phyloP scores from a whole-genome alignment of 1,140 invertebrate genomes.

The Diabrotica undecimpunctata region DNA sequence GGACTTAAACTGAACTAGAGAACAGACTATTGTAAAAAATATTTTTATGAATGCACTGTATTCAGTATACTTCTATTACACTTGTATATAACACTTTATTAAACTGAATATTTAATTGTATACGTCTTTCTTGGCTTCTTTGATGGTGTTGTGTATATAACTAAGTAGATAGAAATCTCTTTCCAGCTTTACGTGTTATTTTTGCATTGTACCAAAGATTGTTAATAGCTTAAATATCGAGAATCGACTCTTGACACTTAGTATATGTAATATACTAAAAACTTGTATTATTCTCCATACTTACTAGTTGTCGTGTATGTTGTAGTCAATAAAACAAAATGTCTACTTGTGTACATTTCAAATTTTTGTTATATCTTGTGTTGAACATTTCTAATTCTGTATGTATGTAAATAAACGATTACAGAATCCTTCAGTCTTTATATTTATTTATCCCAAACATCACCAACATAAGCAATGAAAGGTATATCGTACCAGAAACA shows the following conservation, averaged over 20 bases:
- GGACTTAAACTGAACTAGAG: no score
- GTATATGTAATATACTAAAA: conserved; percentile 19
- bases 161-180: conserved; percentile 10
- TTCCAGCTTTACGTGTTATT: conserved; percentile 23
- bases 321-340: conserved; percentile 28
- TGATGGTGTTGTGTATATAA: conserved; percentile 4
- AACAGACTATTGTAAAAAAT: no score
- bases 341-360: conserved; percentile 19
- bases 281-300: conserved; percentile 30
- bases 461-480: no score
- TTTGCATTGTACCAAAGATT: conserved; percentile 31
- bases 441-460: no score
- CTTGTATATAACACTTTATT: no score
- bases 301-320: conserved; percentile 31
- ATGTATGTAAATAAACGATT: conserved; percentile 32
- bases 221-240: conserved; percentile 20
- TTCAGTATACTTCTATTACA: no score
- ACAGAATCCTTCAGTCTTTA: not conserved
- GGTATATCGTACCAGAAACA: no score
- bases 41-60: no score
- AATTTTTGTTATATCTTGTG: conserved; percentile 28
- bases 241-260: conserved; percentile 6
- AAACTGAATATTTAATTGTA: no score
- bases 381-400: conserved; percentile 32
- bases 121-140: not conserved